Evolutionary conservation across 2,888 invertebrate species (phyloP), one percentile per base, ranked within the genome.

Genomic region (Latrodectus hesperus): DNA sequence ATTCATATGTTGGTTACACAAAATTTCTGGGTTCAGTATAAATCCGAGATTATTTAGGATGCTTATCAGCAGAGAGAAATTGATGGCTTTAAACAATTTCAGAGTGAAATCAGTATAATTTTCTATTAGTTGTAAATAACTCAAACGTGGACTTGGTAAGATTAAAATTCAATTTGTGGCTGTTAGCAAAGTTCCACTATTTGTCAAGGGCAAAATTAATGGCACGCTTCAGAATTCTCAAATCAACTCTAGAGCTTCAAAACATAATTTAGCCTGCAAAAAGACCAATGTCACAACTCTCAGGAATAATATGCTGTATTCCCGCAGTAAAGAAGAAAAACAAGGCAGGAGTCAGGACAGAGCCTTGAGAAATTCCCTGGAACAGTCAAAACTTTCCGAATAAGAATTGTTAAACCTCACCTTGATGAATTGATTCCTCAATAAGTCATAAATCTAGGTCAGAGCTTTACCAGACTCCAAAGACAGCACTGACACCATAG

Each of bases 391-490:
- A 75, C 9, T 49, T 64, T 11, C 16, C 49, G 1, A 64, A 38
- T 38, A 9, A 12, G 64, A 75, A 38, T n/a, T 75, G 10, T 75
- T 75, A 64, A 64, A 75, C 38, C 6, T 38, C 10, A 64, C 75
- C 12, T 9, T 75, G 1, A 49, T 64, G n/a, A 3, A n/a, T 38
- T 8, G 22, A 1, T 75, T 38, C 16, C 64, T 75, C 16, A 75
- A 75, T 5, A 75, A 75, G n/a, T 78, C 77, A 14, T 68, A 68
- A 68, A 68, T 68, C 68, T 53, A 68, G 68, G 26, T 17, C 67
- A 78, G 17, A 11, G 68, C 68, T n/a, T 52, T 78, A 26, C 53
- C 68, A 12, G 75, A 12, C 51, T 60, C 17, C 38, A 38, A 38
- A 38, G 6, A 38, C 2, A 38, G 4, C 38, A 6, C 38, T 78